Evolutionary conservation across 2,797 vertebrate genomes (phyloP), one percentile per base, ranked within the genome.

Genomic region (Hyperoplus lanceolatus): DNA sequence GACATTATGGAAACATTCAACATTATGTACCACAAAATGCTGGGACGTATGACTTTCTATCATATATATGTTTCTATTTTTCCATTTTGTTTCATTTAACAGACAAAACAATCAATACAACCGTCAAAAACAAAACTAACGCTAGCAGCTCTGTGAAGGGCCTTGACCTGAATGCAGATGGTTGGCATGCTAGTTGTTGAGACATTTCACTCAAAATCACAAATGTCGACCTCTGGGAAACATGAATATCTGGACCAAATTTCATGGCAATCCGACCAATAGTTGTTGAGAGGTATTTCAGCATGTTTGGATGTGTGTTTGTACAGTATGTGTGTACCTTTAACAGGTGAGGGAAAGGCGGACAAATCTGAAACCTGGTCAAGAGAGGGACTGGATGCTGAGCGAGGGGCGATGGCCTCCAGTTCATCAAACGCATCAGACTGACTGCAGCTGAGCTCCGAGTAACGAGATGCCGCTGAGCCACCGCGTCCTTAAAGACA

Each of bases 401-500:
- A 92, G 18, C 13, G 57, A 6, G 88, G 91, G 56, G 85, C 83
- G 69, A 95, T 79, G 81, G 87, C 91, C 36, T 95, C 93, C 81
- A 95, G 83, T 46, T 96, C 93, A 45, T 93, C 93, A 73, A 95
- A 96, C 58, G 73, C 74, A 12, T 70, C 75, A 2, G 93, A 93
- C 38, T 79, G 87, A 56, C 56, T 80, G 77, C 83, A 87, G 77
- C 92, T 94, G 70, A 89, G 57, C 82, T 87, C 87, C 0, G 93
- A 93, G 66, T 68, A 88, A 55, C 38, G 64, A 1, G 92, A 90
- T 7, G 66, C 75, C 8, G 21, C 77, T 1, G 87, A 60, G 66
- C 54, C 58, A 50, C 76, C 83, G 62, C 55, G 61, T 51, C 84
- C 95, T 96, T 89, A 41, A 91, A 29, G 29, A 87, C 39, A 76